Base-by-base conservation (phyloP, 1,140 invertebrate species). In the Hormaphis cornu region DNA sequence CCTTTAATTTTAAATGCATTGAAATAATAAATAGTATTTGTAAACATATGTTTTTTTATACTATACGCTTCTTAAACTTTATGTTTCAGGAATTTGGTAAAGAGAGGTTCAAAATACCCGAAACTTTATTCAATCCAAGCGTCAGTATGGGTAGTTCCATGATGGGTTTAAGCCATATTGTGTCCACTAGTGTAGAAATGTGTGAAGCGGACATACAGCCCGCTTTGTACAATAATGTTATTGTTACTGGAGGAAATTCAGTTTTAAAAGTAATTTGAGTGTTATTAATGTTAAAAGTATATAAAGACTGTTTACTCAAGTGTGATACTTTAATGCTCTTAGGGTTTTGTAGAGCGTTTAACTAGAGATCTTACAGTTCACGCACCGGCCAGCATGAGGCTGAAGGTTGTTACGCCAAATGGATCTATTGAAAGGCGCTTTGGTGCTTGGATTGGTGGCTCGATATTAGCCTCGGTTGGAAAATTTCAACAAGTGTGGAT, bases 401-500 rank as follows among this genome's bases (percentile, higher is more conserved):
- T 91, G 18, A 92, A 92, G 81, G 78, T 92, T 46, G 86, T 91
- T 26, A 84, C 84, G 73, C 83, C 85, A 2, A 87, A 86, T 75
- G 87, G 87, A 46, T 84, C 84, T 56, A 83, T 86, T 28, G 92
- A 94, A 79, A 79, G 90, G 73, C 80, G 89, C 75, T 95, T 91
- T 79, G 90, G 90, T 44, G 86, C 90, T 22, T 95, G 91, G 91
- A 93, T 93, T 73, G 91, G 91, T 48, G 91, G 92, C n/a, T 93
- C 91, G 0, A 94, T 95, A 77, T 80, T 95, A 46, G 91, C 89
- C 7, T 94, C 91, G 12, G 82, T 95, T 74, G 90, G 90, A 37
- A 89, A 90, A 20, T 95, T 95, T 77, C 91, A 94, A 76, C 90
- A 93, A 79, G 89, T 93, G 84, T 95, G 91, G 91, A 90, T 94